Evolutionary conservation across 2,797 vertebrate species (phyloP), one percentile per base, ranked within the genome.

Genomic region (Babyrousa celebensis): DNA sequence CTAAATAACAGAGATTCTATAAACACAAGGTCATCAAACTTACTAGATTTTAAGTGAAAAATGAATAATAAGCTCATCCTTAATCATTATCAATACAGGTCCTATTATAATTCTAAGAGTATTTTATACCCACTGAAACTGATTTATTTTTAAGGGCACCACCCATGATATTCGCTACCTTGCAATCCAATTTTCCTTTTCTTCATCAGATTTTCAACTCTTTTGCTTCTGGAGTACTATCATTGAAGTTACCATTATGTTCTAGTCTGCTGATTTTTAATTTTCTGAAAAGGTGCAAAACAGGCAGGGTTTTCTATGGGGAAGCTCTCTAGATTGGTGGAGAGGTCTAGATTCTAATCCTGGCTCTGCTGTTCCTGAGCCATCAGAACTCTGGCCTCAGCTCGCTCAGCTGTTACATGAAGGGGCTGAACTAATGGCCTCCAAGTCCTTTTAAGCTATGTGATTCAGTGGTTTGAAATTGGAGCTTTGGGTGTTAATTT

Each of bases 81-180:
- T 88, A 32, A 36, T 71, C 29, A 3, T 87, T 86, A 67, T 68
- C 48, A 70, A 78, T 40, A 78, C 0, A 15, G 11, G 17, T 58
- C 43, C 3, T 58, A 16, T 67, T 65, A 88, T 65, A 85, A 92
- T 71, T 97, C 63, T 77, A 52, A 85, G 20, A 79, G 29, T 89
- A 48, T 77, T 94, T 95, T 94, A 27, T 71, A 65, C 7, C 11
- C 14, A 84, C 17, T 63, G 83, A 70, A 75, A 83, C 29, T 70
- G 15, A 77, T 52, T 94, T 52, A n/a, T 74, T 71, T 65, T 80
- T 86, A 75, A 94, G 68, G 12, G 7, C 1, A 23, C 36, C 52
- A 15, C 17, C 40, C 9, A 0, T 68, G 21, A 27, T 43, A 82
- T 71, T 95, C 84, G 62, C n/a, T 67, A 27, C 48, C 21, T 60